Conservation (phyloP, 2,888 invertebrate genomes). For the Diaperis boleti region DNA sequence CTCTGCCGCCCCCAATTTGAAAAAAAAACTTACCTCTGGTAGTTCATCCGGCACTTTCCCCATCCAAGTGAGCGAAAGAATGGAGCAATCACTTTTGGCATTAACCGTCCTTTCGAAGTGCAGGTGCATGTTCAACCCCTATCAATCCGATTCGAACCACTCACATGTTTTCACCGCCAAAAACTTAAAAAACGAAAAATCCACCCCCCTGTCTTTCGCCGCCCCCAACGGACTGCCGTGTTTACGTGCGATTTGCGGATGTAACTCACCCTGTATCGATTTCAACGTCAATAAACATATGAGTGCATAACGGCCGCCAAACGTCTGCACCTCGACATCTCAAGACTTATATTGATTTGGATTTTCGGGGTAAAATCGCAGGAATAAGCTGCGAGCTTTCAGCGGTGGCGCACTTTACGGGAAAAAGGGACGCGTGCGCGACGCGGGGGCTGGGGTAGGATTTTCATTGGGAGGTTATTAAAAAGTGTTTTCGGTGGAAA, state of each 20-base stretch:
- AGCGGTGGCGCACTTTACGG: slow-evolving; percentile 52
- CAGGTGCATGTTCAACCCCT: slow-evolving; percentile 81
- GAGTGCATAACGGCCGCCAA: slow-evolving; percentile 27
- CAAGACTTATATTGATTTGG: slow-evolving; percentile 61
- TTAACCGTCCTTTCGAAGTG: slow-evolving; percentile 95
- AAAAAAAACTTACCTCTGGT: slow-evolving; percentile 81
- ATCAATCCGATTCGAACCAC: background rate
- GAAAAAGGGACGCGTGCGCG: slow-evolving; percentile 41
- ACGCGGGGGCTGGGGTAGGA: background rate
- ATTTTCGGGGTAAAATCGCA: slow-evolving; percentile 56
- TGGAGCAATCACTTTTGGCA: slow-evolving; percentile 95
- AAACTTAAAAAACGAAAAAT: slow-evolving; percentile 4
- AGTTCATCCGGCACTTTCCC: slow-evolving; percentile 96
- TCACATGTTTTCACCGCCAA: slow-evolving; percentile 21
- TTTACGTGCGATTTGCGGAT: slow-evolving; percentile 17
- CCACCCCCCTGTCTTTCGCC: background rate
- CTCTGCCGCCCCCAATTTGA: background rate
- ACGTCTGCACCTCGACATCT: slow-evolving; percentile 54
- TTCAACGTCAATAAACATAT: slow-evolving; percentile 42
- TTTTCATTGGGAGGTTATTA: background rate
- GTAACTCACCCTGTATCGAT: slow-evolving; percentile 34
- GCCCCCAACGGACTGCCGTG: slow-evolving; percentile 13
- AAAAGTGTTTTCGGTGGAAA: background rate
- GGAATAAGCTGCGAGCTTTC: slow-evolving; percentile 48
- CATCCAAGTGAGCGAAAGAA: slow-evolving; percentile 97